phyloP scores from a whole-genome alignment of 2,113 vertebrate species.

The Rousettus leschenaultii region DNA sequence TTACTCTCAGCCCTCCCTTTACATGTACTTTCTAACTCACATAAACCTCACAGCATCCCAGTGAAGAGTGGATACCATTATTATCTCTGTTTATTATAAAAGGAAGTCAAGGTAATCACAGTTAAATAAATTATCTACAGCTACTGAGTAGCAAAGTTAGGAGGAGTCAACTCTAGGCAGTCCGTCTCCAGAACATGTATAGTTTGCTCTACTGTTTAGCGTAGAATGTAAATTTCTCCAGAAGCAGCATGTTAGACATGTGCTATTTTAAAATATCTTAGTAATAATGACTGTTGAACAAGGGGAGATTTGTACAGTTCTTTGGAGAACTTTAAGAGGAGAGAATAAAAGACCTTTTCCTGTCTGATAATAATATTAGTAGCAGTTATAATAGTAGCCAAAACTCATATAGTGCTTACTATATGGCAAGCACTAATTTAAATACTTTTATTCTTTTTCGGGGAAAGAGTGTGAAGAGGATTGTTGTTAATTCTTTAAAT shows the following conservation, averaged over 20 bases:
- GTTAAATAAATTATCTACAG: neutral
- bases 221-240: neutral
- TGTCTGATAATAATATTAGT: neutral
- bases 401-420: neutral
- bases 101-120: neutral
- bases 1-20: neutral
- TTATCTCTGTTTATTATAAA: neutral
- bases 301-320: neutral
- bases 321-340: conserved; percentile 19
- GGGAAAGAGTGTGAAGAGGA: neutral
- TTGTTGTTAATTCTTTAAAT: neutral
- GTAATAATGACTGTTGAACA: neutral
- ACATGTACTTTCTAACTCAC: neutral
- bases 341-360: neutral
- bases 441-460: neutral
- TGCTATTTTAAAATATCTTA: conserved; percentile 1
- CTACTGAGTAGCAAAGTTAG: neutral
- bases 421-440: neutral
- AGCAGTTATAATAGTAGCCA: neutral
- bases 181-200: neutral
- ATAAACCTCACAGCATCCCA: neutral
- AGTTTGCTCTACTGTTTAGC: neutral
- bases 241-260: neutral
- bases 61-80: neutral
- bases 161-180: neutral